phyloP scores from a whole-genome alignment of 2,888 invertebrate genomes.

The Melieria crassipennis region DNA sequence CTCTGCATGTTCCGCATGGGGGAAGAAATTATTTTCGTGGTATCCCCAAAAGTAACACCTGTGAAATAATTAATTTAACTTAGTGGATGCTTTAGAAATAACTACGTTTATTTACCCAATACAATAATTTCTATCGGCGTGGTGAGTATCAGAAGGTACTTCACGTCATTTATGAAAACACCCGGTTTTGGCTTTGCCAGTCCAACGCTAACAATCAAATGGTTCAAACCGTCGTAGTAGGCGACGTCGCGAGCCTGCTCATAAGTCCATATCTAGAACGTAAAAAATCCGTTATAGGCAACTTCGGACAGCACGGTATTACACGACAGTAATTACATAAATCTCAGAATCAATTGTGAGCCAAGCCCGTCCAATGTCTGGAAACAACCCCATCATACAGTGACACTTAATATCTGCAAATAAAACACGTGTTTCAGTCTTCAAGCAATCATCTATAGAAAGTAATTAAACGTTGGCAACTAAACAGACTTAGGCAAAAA shows the following conservation, averaged over 20 bases:
- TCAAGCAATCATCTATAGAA: neutral
- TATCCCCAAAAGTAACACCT: conserved; percentile 63
- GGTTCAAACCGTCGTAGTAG: conserved; percentile 94
- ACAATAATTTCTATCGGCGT: conserved; percentile 93
- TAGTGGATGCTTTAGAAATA: neutral
- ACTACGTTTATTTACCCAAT: conserved; percentile 48
- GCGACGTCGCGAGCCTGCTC: conserved; percentile 95
- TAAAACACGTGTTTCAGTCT: conserved; percentile 6
- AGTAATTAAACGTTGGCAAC: neutral
- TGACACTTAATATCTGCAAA: conserved; percentile 92
- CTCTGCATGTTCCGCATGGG: conserved; percentile 50
- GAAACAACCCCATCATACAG: conserved; percentile 96
- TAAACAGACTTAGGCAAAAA: neutral
- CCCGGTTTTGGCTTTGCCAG: conserved; percentile 87
- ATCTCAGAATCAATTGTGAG: conserved; percentile 97
- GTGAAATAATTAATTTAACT: too few species aligned
- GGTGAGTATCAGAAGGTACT: conserved; percentile 88
- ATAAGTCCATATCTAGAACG: conserved; percentile 82
- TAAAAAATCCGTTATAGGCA: neutral
- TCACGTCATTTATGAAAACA: conserved; percentile 90
- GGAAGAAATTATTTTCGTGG: conserved; percentile 54
- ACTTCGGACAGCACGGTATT: neutral
- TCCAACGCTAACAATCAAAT: conserved; percentile 93
- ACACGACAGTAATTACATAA: conserved; percentile 71
- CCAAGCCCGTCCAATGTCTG: conserved; percentile 96